phyloP scores from a whole-genome alignment of 2,797 vertebrate genomes.

The Pantherophis alleghaniensis region DNA sequence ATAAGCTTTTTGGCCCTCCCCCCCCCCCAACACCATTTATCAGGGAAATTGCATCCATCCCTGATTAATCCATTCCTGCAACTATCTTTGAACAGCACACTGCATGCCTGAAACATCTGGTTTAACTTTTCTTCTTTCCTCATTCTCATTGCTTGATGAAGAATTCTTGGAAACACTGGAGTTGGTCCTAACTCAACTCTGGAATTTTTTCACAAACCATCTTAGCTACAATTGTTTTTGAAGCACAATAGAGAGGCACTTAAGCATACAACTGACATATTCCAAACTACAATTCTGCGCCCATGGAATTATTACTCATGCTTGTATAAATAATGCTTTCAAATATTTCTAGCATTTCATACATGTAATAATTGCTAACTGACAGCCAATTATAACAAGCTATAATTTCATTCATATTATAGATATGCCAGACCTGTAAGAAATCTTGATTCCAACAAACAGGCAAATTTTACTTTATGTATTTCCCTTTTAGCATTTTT shows the following conservation, averaged over 20 bases:
- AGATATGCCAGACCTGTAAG: neutral
- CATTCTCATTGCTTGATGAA: neutral
- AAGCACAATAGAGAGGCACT: neutral
- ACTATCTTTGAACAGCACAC: neutral
- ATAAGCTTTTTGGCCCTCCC: neutral
- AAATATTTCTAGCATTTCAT: neutral
- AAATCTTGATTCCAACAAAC: neutral
- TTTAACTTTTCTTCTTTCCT: neutral
- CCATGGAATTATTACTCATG: neutral
- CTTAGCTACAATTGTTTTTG: neutral
- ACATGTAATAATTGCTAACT: neutral
- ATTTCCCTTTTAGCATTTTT: accelerated
- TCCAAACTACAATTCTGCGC: neutral
- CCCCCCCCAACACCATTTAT: neutral
- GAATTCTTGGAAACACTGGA: neutral
- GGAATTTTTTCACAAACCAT: neutral
- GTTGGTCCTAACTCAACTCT: neutral
- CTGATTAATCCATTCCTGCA: neutral
- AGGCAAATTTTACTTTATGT: neutral
- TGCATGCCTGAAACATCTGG: neutral
- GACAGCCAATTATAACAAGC: neutral
- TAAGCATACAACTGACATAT: neutral
- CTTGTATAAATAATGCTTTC: neutral
- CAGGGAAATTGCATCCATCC: neutral
- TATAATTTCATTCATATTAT: neutral